Conservation (phyloP, 2,888 invertebrate species). For the Rhopalosiphum nymphaeae region DNA sequence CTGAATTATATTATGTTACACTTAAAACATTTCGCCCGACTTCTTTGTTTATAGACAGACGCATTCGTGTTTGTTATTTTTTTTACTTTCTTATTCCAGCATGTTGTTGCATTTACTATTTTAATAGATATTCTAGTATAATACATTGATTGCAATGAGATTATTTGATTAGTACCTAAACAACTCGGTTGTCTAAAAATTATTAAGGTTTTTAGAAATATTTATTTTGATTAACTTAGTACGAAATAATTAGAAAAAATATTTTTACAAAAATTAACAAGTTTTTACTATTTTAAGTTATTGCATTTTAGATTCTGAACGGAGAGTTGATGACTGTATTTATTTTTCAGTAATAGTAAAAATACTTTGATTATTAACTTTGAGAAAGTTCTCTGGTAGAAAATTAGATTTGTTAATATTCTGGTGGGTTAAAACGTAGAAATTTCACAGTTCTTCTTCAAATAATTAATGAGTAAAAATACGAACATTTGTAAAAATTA, state of each 20-base stretch:
- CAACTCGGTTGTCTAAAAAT: not conserved
- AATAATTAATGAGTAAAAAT: not conserved
- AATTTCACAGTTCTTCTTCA: not conserved
- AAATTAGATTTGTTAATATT: not conserved
- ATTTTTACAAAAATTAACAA: not conserved
- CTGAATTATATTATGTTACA: not conserved
- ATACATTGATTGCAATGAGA: not conserved
- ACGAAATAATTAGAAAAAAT: not conserved
- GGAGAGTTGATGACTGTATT: not conserved
- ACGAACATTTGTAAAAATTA: not conserved
- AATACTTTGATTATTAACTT: not conserved
- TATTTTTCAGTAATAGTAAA: not conserved
- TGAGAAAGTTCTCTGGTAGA: not conserved
- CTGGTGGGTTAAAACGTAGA: not conserved
- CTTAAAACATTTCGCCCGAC: not conserved
- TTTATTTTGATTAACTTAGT: not conserved
- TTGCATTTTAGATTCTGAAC: not conserved
- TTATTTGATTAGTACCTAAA: not conserved
- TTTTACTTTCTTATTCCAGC: not conserved
- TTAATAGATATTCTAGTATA: not conserved
- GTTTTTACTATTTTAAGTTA: not conserved
- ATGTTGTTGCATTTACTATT: not conserved
- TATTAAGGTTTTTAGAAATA: not conserved
- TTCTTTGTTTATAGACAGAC: not conserved
- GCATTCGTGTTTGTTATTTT: not conserved